Conservation (phyloP, 2,797 vertebrate genomes). For the Catostomus latipinnis region DNA sequence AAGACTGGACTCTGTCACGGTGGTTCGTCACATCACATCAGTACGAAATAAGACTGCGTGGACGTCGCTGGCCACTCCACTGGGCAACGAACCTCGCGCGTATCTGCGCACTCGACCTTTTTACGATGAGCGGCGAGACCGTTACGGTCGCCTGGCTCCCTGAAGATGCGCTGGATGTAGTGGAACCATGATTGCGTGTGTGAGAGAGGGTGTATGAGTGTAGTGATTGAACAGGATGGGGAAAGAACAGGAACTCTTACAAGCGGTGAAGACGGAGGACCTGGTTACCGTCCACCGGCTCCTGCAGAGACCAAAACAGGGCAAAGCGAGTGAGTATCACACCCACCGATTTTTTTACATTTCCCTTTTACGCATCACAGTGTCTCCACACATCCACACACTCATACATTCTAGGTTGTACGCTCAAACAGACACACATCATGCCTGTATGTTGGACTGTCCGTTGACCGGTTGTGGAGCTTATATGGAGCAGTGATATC, state of each 20-base stretch:
- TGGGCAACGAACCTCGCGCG: neutral
- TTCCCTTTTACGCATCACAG: conserved; percentile 6
- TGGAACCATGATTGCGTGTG: conserved; percentile 40
- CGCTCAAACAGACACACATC: neutral
- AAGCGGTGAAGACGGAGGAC: conserved; percentile 97
- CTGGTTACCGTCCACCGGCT: conserved; percentile 91
- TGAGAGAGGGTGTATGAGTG: conserved; percentile 28
- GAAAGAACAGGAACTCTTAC: conserved; percentile 97
- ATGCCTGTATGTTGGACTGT: neutral
- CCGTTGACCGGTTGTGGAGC: neutral
- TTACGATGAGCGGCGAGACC: conserved; percentile 48
- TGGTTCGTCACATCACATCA: conserved; percentile 10
- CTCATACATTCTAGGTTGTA: no score
- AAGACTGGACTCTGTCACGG: conserved; percentile 25
- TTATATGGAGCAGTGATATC: neutral
- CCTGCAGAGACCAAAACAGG: conserved; percentile 93
- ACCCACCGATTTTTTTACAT: conserved; percentile 34
- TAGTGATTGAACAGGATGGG: conserved; percentile 80
- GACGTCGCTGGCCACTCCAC: conserved; percentile 24
- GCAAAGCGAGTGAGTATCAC: conserved; percentile 91
- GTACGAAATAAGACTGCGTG: conserved; percentile 9
- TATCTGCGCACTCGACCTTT: conserved; percentile 37
- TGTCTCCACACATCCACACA: no score
- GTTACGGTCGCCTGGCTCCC: conserved; percentile 66
- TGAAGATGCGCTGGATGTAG: conserved; percentile 73